Evolutionary conservation across 2,113 vertebrate genomes (phyloP).

Genomic region (Ctenomys sociabilis): DNA sequence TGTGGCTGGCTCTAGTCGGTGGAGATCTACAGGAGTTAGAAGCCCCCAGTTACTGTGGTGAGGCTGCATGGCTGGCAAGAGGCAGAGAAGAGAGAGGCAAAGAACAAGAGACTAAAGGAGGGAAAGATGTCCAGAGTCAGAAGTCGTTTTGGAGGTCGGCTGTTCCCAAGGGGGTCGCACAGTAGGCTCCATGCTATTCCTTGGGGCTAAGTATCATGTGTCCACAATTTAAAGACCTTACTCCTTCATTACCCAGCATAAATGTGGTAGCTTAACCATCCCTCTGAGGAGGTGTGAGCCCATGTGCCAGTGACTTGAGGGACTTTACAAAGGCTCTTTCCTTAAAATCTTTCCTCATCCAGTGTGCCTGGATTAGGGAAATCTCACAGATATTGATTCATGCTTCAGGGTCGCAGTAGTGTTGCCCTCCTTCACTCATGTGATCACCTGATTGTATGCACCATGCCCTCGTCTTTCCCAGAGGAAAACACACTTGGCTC

Average conservation of each 20-base stretch:
- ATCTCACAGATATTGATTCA: background rate
- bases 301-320: background rate
- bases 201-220: background rate
- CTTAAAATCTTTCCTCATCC: background rate
- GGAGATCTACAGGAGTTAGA: background rate
- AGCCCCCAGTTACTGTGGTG: accelerated
- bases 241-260: background rate
- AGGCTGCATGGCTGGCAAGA: background rate
- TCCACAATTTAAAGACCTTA: background rate
- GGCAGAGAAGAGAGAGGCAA: background rate
- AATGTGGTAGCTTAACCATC: background rate
- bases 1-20: background rate
- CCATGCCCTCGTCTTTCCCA: accelerated
- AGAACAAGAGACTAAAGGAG: background rate
- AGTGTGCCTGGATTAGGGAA: background rate
- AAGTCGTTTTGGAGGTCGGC: background rate
- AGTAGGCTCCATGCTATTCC: background rate
- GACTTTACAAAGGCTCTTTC: background rate
- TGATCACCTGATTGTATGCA: background rate
- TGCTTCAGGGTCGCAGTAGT: background rate
- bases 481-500: background rate
- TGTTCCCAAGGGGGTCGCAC: background rate
- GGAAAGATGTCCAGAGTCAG: background rate
- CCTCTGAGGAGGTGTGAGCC: background rate
- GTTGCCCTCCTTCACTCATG: background rate